Base-by-base conservation (phyloP, 2,113 vertebrate species). In the Heterotis niloticus region DNA sequence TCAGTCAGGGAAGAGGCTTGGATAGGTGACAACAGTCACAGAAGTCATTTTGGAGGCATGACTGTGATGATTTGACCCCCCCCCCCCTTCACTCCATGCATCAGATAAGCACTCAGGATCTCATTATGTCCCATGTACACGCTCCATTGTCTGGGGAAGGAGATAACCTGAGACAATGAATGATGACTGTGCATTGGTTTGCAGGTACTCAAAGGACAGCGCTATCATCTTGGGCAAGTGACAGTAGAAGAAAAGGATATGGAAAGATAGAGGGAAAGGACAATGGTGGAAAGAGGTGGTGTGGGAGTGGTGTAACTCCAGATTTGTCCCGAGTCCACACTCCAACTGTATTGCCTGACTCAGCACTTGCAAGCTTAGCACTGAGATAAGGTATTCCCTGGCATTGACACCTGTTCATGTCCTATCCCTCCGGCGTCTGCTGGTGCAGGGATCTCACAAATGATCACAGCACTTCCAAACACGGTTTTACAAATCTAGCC, bases 61-160 rank as follows among this genome's bases (percentile, higher is more conserved):
- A 59, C 59, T 62, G 59, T 20, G 14, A 44, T 44, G 34, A 44
- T 44, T 44, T 44, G 3, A 44, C 7, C 34, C 34, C 34, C 34
- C 34, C 7, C 34, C 34, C 34, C 34, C 34, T 62, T 62, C 12
- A 7, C 60, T 62, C 60, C 4, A 62, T 13, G 14, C 60, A 4
- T 3, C 5, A 20, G 60, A 44, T 7, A 44, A 44, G 7, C 60
- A 62, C 5, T 20, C 5, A 4, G 12, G 60, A 17, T 4, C 20
- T 62, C 12, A 17, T 14, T 54, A 18, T 54, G 77, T 80, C 82
- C 84, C 82, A 83, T 82, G 71, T 83, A 82, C 51, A 81, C 66
- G 75, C 56, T 80, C 78, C 79, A 82, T 64, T 84, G 70, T 86
- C 86, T 81, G 64, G 81, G 80, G 69, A 82, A 65, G 69, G n/a